phyloP scores from a whole-genome alignment of 2,113 vertebrate genomes.

The Tragelaphus strepsiceros region DNA sequence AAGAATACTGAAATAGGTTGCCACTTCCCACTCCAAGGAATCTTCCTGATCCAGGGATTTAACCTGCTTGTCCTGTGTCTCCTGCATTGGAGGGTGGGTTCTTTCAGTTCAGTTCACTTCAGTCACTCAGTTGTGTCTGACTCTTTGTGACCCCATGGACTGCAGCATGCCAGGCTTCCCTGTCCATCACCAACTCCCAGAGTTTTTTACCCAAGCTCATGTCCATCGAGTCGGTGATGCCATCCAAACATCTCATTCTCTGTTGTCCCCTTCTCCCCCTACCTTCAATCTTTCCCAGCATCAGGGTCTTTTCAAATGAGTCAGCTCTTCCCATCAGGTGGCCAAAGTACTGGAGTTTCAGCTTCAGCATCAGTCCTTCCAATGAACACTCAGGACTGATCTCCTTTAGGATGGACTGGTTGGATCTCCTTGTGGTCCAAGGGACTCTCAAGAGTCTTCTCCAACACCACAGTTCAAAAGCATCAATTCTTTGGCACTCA shows the following conservation, averaged over 20 bases:
- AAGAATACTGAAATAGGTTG: not conserved
- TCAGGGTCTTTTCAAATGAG: not conserved
- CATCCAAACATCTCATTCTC: not conserved
- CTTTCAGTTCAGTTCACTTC: not conserved
- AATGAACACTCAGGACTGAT: not conserved
- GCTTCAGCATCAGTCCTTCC: not conserved
- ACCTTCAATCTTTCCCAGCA: not conserved
- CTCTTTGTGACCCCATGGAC: not conserved
- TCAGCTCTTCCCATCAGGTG: not conserved
- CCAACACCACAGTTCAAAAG: not conserved
- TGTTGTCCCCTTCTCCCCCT: not conserved
- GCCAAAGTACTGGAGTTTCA: not conserved
- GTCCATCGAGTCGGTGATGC: not conserved
- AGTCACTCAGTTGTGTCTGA: not conserved
- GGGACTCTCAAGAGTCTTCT: not conserved
- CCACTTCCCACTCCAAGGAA: accelerated
- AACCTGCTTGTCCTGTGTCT: not conserved
- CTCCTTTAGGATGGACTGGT: not conserved
- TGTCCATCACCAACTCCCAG: not conserved
- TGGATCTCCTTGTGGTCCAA: not conserved
- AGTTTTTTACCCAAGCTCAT: not conserved
- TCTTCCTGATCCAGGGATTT: not conserved
- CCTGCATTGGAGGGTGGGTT: not conserved
- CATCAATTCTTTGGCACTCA: accelerated
- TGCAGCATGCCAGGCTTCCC: accelerated